phyloP scores from a whole-genome alignment of 2,888 invertebrate genomes.

The Mythimna loreyi region DNA sequence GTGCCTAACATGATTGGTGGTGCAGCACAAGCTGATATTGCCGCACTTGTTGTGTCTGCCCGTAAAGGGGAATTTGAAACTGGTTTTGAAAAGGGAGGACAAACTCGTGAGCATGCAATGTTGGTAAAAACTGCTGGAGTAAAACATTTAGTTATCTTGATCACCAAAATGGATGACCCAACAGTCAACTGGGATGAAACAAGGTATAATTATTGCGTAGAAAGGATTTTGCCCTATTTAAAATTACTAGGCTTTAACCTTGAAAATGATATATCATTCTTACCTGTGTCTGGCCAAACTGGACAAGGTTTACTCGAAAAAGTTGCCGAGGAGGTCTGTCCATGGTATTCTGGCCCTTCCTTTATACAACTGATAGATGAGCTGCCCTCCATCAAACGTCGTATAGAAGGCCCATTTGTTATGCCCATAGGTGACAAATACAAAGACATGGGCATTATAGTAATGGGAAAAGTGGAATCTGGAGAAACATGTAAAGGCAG shows the following conservation, averaged over 20 bases:
- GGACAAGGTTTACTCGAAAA: slow-evolving; percentile 15
- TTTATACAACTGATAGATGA: slow-evolving; percentile 15
- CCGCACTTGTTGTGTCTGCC: slow-evolving; percentile 99
- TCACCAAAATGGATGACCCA: slow-evolving; percentile 31
- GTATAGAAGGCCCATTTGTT: background rate
- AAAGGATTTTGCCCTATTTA: background rate
- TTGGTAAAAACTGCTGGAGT: slow-evolving; percentile 16
- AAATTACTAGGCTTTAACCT: background rate
- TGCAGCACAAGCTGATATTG: slow-evolving; percentile 98
- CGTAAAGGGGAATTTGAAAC: slow-evolving; percentile 99
- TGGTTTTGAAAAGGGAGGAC: slow-evolving; percentile 99
- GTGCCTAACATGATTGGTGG: slow-evolving; percentile 99
- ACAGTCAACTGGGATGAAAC: slow-evolving; percentile 17
- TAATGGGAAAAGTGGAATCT: slow-evolving; percentile 28
- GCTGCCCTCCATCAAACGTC: background rate
- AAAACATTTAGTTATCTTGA: slow-evolving; percentile 1
- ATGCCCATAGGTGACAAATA: slow-evolving; percentile 25
- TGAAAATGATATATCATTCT: background rate
- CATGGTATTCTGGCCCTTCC: slow-evolving; percentile 18
- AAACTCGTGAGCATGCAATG: slow-evolving; percentile 98
- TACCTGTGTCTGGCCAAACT: slow-evolving; percentile 32
- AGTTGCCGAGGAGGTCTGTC: slow-evolving; percentile 9
- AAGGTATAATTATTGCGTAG: slow-evolving; percentile 1
- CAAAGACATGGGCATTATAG: slow-evolving; percentile 29
- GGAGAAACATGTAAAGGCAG: background rate